phyloP scores from a whole-genome alignment of 1,140 invertebrate genomes.

The Bombus breviceps region DNA sequence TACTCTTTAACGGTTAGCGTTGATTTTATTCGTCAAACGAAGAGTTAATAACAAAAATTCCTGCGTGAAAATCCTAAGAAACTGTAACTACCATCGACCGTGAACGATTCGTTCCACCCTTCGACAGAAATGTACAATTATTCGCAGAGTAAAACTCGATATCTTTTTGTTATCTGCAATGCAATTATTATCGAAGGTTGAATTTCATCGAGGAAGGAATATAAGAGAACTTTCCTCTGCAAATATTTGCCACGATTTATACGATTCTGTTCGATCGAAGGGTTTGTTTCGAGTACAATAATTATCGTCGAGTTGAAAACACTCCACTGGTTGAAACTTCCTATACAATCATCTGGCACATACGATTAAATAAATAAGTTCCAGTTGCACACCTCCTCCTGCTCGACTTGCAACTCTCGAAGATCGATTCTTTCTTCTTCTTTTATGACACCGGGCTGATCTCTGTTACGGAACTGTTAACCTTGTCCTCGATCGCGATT shows the following conservation, averaged over 20 bases:
- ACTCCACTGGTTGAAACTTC: neutral
- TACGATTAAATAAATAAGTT: constrained; percentile 57
- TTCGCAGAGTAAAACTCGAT: constrained; percentile 2
- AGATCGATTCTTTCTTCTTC: neutral
- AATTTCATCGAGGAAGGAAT: neutral
- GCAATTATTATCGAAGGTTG: neutral
- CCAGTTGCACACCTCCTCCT: constrained; percentile 28
- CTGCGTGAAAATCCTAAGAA: neutral
- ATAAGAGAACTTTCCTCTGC: neutral
- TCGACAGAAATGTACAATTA: neutral
- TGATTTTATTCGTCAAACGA: neutral
- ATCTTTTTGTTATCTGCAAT: neutral
- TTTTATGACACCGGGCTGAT: neutral
- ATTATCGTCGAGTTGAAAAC: constrained; percentile 31
- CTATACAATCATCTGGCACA: constrained; percentile 51
- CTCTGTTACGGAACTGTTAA: neutral
- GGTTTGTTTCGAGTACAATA: neutral
- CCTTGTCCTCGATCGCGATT: neutral
- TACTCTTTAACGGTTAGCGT: neutral
- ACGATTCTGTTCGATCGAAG: neutral
- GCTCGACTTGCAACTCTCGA: neutral
- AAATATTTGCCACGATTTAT: constrained; percentile 9
- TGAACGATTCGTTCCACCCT: constrained; percentile 21
- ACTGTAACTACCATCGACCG: constrained; percentile 1
- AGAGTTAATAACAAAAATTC: neutral